These are phyloP conservation scores for Scaptomyza polygonia DNA, from an alignment of 2,888 invertebrate genomes.

Conservation along the genomic window DNA sequence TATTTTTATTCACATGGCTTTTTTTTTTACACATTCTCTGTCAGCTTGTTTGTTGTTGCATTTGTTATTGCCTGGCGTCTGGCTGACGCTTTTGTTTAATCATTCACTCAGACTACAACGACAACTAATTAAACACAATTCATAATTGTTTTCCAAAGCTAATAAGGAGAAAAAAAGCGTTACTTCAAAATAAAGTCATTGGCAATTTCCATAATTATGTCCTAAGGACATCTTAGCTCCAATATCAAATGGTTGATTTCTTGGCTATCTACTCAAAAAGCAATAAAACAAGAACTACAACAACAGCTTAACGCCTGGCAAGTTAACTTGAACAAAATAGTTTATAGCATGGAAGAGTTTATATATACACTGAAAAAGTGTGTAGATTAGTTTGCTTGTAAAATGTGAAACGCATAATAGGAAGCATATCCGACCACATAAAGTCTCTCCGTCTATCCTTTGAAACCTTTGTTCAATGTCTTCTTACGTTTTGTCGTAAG, in stretches of 20 bases:
- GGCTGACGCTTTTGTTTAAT: conserved; percentile 51
- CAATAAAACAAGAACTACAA: not conserved
- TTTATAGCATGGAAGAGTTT: too few relatives aligned
- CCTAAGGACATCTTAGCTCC: not conserved
- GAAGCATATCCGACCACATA: too few relatives aligned
- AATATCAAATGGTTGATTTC: not conserved
- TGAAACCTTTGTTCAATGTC: too few relatives aligned
- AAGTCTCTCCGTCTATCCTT: too few relatives aligned
- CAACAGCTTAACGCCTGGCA: not conserved
- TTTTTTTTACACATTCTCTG: conserved; percentile 32
- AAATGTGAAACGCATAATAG: too few relatives aligned
- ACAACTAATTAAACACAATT: too few relatives aligned
- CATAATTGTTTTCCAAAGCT: conserved; percentile 67
- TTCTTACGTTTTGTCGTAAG: too few relatives aligned
- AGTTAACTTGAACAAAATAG: conserved; percentile 1
- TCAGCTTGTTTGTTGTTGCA: conserved; percentile 26
- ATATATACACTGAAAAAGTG: too few relatives aligned
- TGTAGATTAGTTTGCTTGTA: too few relatives aligned
- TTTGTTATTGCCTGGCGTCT: conserved; percentile 45
- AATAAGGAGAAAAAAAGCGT: not conserved
- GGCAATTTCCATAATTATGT: not conserved
- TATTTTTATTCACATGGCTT: conserved; percentile 58
- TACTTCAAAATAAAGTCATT: not conserved
- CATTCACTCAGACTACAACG: too few relatives aligned
- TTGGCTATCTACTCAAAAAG: not conserved